These are phyloP conservation scores for Lysiphlebus fabarum DNA, from an alignment of 1,140 invertebrate genomes.

Conservation along the genomic window DNA sequence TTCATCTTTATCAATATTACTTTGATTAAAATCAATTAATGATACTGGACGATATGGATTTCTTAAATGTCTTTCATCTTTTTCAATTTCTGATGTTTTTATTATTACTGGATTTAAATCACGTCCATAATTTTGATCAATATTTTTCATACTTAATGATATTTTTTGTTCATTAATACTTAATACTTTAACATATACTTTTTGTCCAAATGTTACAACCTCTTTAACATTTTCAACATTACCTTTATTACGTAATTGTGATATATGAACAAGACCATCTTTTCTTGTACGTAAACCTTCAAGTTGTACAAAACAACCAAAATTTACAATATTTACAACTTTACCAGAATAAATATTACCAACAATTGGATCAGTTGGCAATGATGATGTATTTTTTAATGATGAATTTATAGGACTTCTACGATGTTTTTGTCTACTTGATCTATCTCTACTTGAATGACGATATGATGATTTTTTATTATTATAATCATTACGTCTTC, in stretches of 20 bases:
- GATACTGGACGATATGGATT: slow-evolving; percentile 85
- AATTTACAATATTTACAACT: slow-evolving; percentile 93
- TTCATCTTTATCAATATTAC: slow-evolving; percentile 72
- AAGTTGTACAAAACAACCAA: slow-evolving; percentile 96
- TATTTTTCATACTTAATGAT: slow-evolving; percentile 97
- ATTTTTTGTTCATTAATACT: slow-evolving; percentile 88
- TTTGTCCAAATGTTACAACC: slow-evolving; percentile 87
- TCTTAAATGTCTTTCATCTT: slow-evolving; percentile 69
- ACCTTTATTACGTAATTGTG: slow-evolving; percentile 88
- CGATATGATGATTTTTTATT: background rate
- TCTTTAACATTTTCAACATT: slow-evolving; percentile 92
- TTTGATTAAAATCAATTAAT: slow-evolving; percentile 64
- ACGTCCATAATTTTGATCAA: slow-evolving; percentile 90
- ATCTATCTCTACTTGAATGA: slow-evolving; percentile 4
- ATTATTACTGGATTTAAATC: slow-evolving; percentile 83
- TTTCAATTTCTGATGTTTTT: slow-evolving; percentile 39
- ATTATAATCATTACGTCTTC: too few species aligned
- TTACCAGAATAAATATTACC: slow-evolving; percentile 87
- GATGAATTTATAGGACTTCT: slow-evolving; percentile 13
- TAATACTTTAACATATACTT: slow-evolving; percentile 84
- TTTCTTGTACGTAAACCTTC: slow-evolving; percentile 83
- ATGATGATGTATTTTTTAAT: slow-evolving; percentile 38
- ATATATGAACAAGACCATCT: slow-evolving; percentile 98
- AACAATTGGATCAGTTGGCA: slow-evolving; percentile 53
- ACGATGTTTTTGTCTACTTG: slow-evolving; percentile 1